A percentile compares a stretch with the other conserved stretches of the same genome.
Conservation (phyloP, 2,888 invertebrate species). For the Eristalis pertinax region DNA sequence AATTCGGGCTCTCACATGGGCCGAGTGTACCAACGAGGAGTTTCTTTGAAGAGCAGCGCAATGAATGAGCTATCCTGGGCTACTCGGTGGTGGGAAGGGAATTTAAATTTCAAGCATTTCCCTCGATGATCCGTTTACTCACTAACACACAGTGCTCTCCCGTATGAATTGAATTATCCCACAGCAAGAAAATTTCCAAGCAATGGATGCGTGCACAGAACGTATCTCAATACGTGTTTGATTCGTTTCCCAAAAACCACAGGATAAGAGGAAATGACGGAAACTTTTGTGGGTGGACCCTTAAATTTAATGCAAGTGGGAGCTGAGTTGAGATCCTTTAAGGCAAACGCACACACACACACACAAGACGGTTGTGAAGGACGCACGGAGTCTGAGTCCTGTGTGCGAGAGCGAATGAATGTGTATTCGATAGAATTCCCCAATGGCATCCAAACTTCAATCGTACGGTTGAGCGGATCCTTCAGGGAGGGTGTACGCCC, state of each 20-base stretch:
- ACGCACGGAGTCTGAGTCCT: conserved; percentile 30
- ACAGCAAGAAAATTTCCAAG: not conserved
- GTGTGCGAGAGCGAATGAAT: conserved; percentile 10
- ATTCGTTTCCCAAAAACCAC: conserved; percentile 36
- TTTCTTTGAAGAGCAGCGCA: not conserved
- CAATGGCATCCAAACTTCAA: conserved; percentile 59
- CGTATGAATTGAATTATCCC: conserved; percentile 64
- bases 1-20: conserved; percentile 24
- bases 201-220: conserved; percentile 14
- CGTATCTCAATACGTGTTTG: conserved; percentile 37
- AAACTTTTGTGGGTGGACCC: conserved; percentile 48
- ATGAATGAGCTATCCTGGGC: not conserved
- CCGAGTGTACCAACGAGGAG: not conserved
- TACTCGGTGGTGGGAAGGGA: not conserved
- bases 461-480: conserved; percentile 3
- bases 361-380: conserved; percentile 14
- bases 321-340: conserved; percentile 52
- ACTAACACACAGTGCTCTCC: conserved; percentile 1
- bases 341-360: conserved; percentile 17
- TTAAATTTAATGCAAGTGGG: conserved; percentile 50
- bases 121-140: not conserved
- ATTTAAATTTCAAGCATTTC: conserved; percentile 38
- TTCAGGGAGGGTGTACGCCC: conserved; percentile 24
- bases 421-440: conserved; percentile 51
- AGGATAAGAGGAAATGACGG: conserved; percentile 11